Base-by-base conservation (phyloP, 2,888 invertebrate genomes). In the Dermolepida albohirtum region DNA sequence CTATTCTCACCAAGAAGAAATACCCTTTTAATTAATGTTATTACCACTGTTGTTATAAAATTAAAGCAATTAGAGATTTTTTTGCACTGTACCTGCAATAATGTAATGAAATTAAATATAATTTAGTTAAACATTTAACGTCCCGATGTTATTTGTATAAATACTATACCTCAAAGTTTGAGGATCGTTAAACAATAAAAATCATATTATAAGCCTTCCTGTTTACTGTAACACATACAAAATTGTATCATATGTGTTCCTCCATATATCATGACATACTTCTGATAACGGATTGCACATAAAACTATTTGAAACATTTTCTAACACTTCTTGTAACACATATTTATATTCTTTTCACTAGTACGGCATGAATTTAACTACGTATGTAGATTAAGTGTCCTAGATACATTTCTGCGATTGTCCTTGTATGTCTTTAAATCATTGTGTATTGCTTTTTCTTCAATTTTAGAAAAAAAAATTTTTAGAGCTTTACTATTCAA, bases 371-470 rank as follows among this genome's bases (percentile, higher is more conserved):
- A 68, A 68, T 68, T 55, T 54, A 44, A 66, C 14, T 52, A 50
- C 44, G 55, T 64, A 68, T 68, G 68, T 40, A 68, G 57, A 68
- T 68, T 64, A 64, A 64, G n/a, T 64, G 64, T 54, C 29, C 64
- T 54, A 54, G 29, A 54, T 54, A 64, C 11, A 43, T 43, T 16
- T 14, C 41, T 64, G 44, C 12, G 14, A 44, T 47, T 12, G 12
- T 10, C n/a, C n/a, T 10, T 12, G 29, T 27, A 51, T 51, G 11
- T 8, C 4, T 6, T 51, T 34, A 51, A 12, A 27, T n/a, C 11
- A 27, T 51, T 2, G 12, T 4, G 29, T 51, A 12, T 12, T 51
- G 4, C n/a, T 4, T 44, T 29, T 51, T 11, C n/a, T 29, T 6
- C 7, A 2, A n/a, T 51, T 51, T 22, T n/a, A n/a, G 10, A 27